phyloP scores from a whole-genome alignment of 1,140 invertebrate species.

The Drosophila prosaltans region DNA sequence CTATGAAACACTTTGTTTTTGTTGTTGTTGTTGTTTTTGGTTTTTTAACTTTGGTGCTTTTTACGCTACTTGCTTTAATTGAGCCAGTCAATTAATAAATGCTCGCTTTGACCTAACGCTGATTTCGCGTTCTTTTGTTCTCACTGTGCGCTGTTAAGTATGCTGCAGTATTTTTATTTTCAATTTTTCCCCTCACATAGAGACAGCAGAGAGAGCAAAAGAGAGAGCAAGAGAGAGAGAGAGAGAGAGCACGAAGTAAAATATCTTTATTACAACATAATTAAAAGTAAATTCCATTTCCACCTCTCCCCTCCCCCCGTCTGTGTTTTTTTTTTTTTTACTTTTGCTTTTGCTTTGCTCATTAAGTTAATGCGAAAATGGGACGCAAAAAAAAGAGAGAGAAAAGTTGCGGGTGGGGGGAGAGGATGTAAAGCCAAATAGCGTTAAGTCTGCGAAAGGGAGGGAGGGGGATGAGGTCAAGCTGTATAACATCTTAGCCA shows the following conservation, averaged over 20 bases:
- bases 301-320: not conserved
- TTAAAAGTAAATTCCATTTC: slow-evolving; percentile 21
- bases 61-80: slow-evolving; percentile 41
- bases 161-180: slow-evolving; percentile 45
- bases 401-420: not conserved
- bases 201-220: not conserved
- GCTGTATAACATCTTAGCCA: not conserved
- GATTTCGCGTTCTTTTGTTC: slow-evolving; percentile 37
- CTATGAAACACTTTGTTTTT: slow-evolving; percentile 22
- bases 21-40: slow-evolving; percentile 12
- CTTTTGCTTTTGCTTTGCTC: not conserved
- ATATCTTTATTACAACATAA: slow-evolving; percentile 22
- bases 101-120: slow-evolving; percentile 37
- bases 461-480: slow-evolving; percentile 7
- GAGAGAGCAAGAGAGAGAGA: not conserved
- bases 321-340: slow-evolving; percentile 10
- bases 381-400: not conserved
- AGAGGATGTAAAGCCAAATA: slow-evolving; percentile 8
- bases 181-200: not conserved
- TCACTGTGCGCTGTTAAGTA: slow-evolving; percentile 42
- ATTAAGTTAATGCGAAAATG: slow-evolving; percentile 22
- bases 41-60: slow-evolving; percentile 6
- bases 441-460: not conserved
- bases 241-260: not conserved
- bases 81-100: slow-evolving; percentile 63